Conservation (phyloP, 2,797 vertebrate species). For the Lates japonicus region DNA sequence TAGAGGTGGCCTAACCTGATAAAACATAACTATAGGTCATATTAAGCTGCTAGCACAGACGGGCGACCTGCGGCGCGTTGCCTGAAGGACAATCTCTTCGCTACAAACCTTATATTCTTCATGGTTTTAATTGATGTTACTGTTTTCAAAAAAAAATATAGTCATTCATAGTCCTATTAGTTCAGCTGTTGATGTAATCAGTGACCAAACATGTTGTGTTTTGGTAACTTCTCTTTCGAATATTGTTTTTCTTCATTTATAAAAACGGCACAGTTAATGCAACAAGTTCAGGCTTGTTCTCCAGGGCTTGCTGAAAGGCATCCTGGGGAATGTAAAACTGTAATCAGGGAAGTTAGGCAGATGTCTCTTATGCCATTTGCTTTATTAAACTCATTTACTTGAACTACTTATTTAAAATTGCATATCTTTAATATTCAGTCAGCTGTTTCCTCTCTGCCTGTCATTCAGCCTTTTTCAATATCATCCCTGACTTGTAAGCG, state of each 20-base stretch:
- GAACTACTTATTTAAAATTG: background rate
- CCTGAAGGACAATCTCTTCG: too few relatives aligned
- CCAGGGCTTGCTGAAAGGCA: background rate
- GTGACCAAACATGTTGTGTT: background rate
- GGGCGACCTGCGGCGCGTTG: too few relatives aligned
- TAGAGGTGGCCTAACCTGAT: too few relatives aligned
- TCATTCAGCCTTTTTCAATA: background rate
- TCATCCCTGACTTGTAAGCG: background rate
- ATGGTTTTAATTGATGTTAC: background rate
- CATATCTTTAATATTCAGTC: too few relatives aligned
- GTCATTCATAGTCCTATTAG: too few relatives aligned
- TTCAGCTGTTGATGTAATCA: too few relatives aligned
- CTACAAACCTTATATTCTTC: too few relatives aligned
- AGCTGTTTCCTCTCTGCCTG: background rate
- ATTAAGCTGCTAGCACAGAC: too few relatives aligned
- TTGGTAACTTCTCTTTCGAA: too few relatives aligned
- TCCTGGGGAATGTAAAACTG: conserved; percentile 1
- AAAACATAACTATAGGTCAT: background rate
- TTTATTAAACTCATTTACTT: background rate
- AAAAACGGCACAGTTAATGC: background rate
- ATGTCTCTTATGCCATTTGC: background rate
- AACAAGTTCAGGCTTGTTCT: conserved; percentile 3
- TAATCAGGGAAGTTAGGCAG: too few relatives aligned
- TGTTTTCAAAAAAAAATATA: background rate
- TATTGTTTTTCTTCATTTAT: background rate